Percentiles rank a stretch among this genome's conserved stretches.
Conservation (phyloP, 2,113 vertebrate species). For the Solea solea region DNA sequence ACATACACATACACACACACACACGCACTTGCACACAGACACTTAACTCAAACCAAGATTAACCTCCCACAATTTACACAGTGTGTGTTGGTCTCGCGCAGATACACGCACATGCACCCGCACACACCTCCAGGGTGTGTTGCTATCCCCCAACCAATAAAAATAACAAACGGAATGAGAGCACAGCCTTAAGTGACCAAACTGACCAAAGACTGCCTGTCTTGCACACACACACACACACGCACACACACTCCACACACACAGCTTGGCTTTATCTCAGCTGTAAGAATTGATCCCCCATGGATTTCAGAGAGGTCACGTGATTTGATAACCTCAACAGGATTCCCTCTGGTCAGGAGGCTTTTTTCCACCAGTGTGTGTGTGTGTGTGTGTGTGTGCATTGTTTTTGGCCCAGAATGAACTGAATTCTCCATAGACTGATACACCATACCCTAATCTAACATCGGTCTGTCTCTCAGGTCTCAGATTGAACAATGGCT, state of each 20-base stretch:
- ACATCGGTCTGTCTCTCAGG: conserved; percentile 90
- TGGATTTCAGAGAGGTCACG: conserved; percentile 85
- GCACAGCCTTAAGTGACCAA: conserved; percentile 64
- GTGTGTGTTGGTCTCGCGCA: conserved; percentile 4
- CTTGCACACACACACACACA: background rate
- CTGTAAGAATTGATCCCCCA: conserved; percentile 87
- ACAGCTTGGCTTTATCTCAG: conserved; percentile 70
- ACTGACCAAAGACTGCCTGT: conserved; percentile 52
- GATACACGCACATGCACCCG: conserved; percentile 12
- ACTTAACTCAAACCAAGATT: conserved; percentile 70
- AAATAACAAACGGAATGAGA: conserved; percentile 62
- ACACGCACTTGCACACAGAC: conserved; percentile 27
- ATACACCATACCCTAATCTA: conserved; percentile 90
- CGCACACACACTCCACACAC: conserved; percentile 14
- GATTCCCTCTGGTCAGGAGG: conserved; percentile 84
- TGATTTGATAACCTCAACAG: conserved; percentile 93
- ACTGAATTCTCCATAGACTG: conserved; percentile 94
- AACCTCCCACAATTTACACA: conserved; percentile 73
- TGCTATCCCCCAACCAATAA: conserved; percentile 61
- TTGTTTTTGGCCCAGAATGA: conserved; percentile 80
- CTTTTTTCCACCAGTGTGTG: conserved; percentile 75
- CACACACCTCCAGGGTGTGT: conserved; percentile 56
- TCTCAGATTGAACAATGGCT: conserved; percentile 93
- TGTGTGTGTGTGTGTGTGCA: conserved; percentile 40
- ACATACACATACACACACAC: conserved; percentile 7